Evolutionary conservation across 2,888 invertebrate genomes (phyloP).

Genomic region (Thyatira batis): DNA sequence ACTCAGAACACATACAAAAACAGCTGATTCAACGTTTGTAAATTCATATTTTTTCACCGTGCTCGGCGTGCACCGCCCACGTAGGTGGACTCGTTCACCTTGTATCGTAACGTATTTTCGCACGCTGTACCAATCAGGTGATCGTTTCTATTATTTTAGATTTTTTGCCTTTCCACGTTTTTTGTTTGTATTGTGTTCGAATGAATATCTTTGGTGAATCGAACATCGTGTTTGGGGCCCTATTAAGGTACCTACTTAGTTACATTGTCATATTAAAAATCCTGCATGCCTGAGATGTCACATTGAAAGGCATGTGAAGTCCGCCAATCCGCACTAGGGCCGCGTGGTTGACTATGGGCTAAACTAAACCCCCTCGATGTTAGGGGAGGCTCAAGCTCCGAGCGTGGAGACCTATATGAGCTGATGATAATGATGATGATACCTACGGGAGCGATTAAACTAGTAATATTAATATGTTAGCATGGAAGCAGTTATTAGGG

Average conservation of each 20-base stretch:
- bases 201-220: background rate
- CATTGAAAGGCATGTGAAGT: too few relatives aligned
- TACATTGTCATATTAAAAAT: background rate
- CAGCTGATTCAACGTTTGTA: slow-evolving; percentile 10
- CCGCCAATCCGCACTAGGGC: too few relatives aligned
- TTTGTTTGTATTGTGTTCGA: slow-evolving; percentile 3
- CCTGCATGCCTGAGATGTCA: too few relatives aligned
- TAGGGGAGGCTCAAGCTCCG: too few relatives aligned
- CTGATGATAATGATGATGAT: too few relatives aligned
- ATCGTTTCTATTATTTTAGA: slow-evolving; percentile 48
- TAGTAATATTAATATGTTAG: too few relatives aligned
- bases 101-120: slow-evolving; percentile 71
- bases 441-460: too few relatives aligned
- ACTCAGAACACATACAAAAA: background rate
- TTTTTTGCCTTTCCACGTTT: slow-evolving; percentile 14
- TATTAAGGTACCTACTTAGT: background rate
- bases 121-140: slow-evolving; percentile 51
- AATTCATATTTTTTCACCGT: slow-evolving; percentile 5
- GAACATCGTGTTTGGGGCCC: background rate
- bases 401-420: too few relatives aligned
- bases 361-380: too few relatives aligned
- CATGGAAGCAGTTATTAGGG: too few relatives aligned
- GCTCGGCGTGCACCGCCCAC: slow-evolving; percentile 32
- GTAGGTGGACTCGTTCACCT: slow-evolving; percentile 58
- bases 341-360: too few relatives aligned